Conservation (phyloP, 2,797 vertebrate genomes). For the Sciurus carolinensis region DNA sequence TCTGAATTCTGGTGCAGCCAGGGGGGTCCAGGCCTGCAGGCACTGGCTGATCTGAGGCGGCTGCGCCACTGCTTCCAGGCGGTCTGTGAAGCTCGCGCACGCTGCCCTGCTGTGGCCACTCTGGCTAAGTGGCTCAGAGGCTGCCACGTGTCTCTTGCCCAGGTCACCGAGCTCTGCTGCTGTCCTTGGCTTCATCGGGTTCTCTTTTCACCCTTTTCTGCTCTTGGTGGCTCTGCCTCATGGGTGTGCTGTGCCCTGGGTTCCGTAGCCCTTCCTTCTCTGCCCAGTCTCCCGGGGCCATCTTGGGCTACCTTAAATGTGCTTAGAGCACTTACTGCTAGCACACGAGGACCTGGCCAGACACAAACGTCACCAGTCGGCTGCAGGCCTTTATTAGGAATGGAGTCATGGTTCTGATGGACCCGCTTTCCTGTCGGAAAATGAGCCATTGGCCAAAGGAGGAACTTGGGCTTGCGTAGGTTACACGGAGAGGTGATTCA, state of each 20-base stretch:
- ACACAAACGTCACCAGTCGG: too few species aligned
- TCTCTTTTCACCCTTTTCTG: not conserved
- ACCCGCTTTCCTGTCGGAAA: too few species aligned
- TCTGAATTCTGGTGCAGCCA: too few species aligned
- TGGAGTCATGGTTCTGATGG: too few species aligned
- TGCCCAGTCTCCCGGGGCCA: not conserved
- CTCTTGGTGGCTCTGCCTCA: not conserved
- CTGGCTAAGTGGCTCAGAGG: not conserved
- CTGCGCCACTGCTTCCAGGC: not conserved
- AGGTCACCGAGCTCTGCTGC: rapidly evolving
- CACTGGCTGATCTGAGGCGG: not conserved
- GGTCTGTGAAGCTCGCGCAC: not conserved
- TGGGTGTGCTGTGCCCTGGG: too few species aligned
- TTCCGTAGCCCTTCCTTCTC: not conserved
- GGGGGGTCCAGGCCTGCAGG: not conserved
- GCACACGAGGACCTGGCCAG: too few species aligned
- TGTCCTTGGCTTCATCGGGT: rapidly evolving
- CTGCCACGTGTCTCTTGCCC: rapidly evolving
- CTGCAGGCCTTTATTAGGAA: too few species aligned
- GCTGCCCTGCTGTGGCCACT: rapidly evolving
- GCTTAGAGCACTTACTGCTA: too few species aligned
- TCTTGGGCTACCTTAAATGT: too few species aligned
- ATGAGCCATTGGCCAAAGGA: too few species aligned
- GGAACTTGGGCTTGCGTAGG: too few species aligned
- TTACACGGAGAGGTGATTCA: too few species aligned